phyloP scores from a whole-genome alignment of 2,888 invertebrate genomes.

The Drosophila nr. fundita region DNA sequence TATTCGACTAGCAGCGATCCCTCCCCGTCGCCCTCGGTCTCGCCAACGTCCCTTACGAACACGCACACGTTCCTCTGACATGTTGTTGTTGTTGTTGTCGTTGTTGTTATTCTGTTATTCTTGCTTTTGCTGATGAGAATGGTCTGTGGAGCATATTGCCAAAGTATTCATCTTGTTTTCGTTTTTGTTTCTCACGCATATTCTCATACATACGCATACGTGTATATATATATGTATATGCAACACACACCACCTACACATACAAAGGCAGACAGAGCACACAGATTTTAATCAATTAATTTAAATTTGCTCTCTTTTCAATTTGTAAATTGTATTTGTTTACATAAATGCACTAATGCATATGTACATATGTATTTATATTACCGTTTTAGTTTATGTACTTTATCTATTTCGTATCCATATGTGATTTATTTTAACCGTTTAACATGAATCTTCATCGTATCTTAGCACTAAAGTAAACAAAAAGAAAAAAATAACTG shows the following conservation, averaged over 20 bases:
- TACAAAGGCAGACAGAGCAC: conserved; percentile 5
- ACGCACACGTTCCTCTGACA: neutral
- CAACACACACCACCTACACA: neutral
- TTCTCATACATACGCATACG: conserved; percentile 5
- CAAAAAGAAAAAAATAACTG: conserved; percentile 7
- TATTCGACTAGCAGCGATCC: conserved; percentile 1
- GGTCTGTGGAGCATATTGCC: conserved; percentile 3
- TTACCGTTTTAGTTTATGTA: conserved; percentile 35
- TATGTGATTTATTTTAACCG: conserved; percentile 31
- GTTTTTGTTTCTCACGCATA: conserved; percentile 10
- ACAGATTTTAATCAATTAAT: conserved; percentile 8
- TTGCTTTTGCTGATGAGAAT: conserved; percentile 14
- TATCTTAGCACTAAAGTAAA: conserved; percentile 37
- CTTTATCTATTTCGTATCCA: conserved; percentile 29
- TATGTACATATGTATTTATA: conserved; percentile 17
- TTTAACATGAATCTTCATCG: conserved; percentile 14
- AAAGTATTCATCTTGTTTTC: conserved; percentile 14
- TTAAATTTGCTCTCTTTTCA: conserved; percentile 12
- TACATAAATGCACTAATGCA: conserved; percentile 17
- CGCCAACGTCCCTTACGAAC: neutral
- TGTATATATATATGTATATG: neutral
- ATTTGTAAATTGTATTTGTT: conserved; percentile 10
- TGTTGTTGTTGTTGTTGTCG: conserved; percentile 13
- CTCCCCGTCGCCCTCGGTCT: neutral
- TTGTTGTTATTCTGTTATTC: conserved; percentile 16